Percentiles rank a stretch among this genome's conserved stretches.
Conservation (phyloP, 2,888 invertebrate genomes). For the Nephrotoma flavescens region DNA sequence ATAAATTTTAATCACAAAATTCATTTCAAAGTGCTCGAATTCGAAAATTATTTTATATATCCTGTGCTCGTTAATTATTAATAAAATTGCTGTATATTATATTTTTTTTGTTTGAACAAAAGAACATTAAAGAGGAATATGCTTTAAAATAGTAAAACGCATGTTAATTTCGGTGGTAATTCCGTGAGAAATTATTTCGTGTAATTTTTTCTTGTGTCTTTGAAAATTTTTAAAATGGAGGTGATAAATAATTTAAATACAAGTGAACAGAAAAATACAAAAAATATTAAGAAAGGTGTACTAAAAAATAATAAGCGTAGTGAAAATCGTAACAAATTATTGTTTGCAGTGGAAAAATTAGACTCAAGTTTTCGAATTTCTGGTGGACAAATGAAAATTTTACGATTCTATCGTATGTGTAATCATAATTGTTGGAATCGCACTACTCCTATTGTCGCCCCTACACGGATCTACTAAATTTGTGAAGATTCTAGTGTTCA, state of each 20-base stretch:
- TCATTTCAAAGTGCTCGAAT: background rate
- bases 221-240: background rate
- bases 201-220: background rate
- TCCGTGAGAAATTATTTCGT: background rate
- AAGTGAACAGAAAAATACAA: background rate
- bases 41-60: background rate
- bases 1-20: background rate
- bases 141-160: background rate
- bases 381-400: constrained; percentile 2
- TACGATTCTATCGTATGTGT: constrained; percentile 3
- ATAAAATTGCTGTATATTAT: no score
- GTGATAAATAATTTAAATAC: background rate
- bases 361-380: background rate
- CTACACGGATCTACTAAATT: background rate
- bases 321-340: constrained; percentile 1
- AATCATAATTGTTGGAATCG: constrained; percentile 1
- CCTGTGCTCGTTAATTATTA: no score
- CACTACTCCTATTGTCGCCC: background rate
- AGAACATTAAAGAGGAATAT: background rate
- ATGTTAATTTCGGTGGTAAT: background rate
- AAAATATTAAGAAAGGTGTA: background rate
- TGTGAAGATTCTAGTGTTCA: background rate
- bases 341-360: background rate
- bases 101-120: background rate
- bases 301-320: background rate